phyloP scores from a whole-genome alignment of 2,797 vertebrate species.

The Hypotaenidia okinawae region DNA sequence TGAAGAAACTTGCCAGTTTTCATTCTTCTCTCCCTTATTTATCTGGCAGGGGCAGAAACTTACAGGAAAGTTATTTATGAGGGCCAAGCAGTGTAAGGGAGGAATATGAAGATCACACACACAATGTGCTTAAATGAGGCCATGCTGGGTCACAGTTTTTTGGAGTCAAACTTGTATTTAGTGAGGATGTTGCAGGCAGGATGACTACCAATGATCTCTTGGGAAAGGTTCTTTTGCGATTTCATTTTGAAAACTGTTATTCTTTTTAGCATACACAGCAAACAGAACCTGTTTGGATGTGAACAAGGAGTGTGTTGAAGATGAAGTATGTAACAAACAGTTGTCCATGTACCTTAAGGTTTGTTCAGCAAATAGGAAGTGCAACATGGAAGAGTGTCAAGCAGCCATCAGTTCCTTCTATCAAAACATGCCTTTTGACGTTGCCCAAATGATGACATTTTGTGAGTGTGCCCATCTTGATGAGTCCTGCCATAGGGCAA shows the following conservation, averaged over 20 bases:
- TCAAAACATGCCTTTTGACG: slow-evolving; percentile 77
- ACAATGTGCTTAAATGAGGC: background rate
- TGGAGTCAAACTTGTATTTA: background rate
- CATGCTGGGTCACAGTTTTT: background rate
- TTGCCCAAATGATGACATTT: slow-evolving; percentile 87
- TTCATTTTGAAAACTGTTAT: background rate
- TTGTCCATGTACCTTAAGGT: slow-evolving; percentile 83
- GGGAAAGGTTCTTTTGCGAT: background rate
- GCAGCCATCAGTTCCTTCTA: slow-evolving; percentile 82
- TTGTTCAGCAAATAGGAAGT: slow-evolving; percentile 79
- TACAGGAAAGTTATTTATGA: background rate
- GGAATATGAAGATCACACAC: background rate
- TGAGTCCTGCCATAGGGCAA: slow-evolving; percentile 80
- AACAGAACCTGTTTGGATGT: slow-evolving; percentile 83
- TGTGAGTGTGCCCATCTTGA: slow-evolving; percentile 85
- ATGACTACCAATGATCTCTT: background rate
- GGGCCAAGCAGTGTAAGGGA: background rate
- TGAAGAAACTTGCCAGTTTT: background rate
- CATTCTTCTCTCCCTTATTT: background rate
- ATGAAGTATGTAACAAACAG: slow-evolving; percentile 84
- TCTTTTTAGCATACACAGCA: slow-evolving; percentile 72
- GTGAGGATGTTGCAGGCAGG: background rate
- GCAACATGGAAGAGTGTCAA: slow-evolving; percentile 80
- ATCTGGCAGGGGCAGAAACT: background rate
- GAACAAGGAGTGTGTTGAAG: slow-evolving; percentile 81